phyloP scores from a whole-genome alignment of 2,113 vertebrate genomes.

The Rynchops niger region DNA sequence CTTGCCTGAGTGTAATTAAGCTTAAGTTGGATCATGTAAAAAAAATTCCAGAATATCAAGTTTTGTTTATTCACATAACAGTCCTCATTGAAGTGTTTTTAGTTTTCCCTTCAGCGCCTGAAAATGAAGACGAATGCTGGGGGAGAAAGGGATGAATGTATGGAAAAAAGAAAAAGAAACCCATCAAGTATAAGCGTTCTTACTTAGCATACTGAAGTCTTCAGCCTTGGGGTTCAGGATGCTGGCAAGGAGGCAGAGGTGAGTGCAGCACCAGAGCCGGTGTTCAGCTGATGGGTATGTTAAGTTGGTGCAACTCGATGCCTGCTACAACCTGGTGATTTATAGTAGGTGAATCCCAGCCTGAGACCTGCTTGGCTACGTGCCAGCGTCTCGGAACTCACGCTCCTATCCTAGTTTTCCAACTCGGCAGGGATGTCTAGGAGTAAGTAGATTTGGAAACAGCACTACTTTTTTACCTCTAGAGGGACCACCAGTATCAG shows the following conservation, averaged over 20 bases:
- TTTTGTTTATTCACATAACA: neutral
- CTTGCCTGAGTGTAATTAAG: neutral
- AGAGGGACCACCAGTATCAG: slow-evolving; percentile 70
- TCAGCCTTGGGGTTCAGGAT: neutral
- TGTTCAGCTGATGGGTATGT: neutral
- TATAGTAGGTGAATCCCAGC: neutral
- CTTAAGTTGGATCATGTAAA: neutral
- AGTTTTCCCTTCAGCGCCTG: neutral
- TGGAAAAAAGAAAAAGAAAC: neutral
- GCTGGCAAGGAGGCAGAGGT: neutral
- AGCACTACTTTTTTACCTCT: slow-evolving; percentile 46
- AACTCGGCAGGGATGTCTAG: neutral
- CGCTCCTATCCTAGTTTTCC: neutral
- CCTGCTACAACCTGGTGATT: neutral
- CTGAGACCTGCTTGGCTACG: neutral
- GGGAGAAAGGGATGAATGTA: neutral
- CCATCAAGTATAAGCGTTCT: neutral
- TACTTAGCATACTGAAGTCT: neutral
- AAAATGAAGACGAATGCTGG: neutral
- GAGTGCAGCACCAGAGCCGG: neutral
- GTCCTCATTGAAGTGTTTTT: neutral
- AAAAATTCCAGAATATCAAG: neutral
- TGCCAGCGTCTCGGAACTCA: neutral
- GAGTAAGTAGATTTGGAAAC: neutral
- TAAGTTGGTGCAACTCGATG: neutral